These are phyloP conservation scores for Otolemur garnettii DNA, from an alignment of 2,113 vertebrate genomes.

Conservation along the genomic window DNA sequence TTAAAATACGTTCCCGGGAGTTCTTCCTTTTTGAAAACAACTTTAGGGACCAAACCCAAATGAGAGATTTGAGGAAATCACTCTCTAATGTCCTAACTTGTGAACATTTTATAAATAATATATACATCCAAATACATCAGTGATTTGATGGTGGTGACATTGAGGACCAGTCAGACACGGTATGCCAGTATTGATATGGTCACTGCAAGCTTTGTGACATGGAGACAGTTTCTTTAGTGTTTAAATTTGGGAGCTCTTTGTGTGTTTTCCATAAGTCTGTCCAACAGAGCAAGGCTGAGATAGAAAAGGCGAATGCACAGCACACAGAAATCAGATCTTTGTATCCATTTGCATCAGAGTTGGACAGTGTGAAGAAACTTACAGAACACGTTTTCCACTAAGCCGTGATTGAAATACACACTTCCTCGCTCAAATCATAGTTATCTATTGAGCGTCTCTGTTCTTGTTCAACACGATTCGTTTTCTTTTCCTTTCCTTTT, in stretches of 20 bases:
- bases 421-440: background rate
- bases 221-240: background rate
- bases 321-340: conserved; percentile 52
- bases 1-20: background rate
- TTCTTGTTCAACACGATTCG: background rate
- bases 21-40: background rate
- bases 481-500: conserved; percentile 38
- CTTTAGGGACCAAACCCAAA: background rate
- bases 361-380: conserved; percentile 55
- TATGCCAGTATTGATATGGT: background rate
- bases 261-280: conserved; percentile 11
- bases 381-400: conserved; percentile 36
- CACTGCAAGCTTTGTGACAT: background rate
- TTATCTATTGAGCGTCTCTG: background rate
- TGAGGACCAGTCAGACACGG: background rate
- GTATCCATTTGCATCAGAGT: background rate
- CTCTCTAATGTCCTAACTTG: background rate
- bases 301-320: background rate
- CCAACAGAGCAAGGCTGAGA: background rate
- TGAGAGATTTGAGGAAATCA: background rate
- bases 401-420: background rate
- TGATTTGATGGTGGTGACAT: background rate
- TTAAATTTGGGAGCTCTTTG: conserved; percentile 54
- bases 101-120: background rate
- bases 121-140: background rate